phyloP scores from a whole-genome alignment of 2,888 invertebrate genomes.

The Fissipunctia ypsillon region DNA sequence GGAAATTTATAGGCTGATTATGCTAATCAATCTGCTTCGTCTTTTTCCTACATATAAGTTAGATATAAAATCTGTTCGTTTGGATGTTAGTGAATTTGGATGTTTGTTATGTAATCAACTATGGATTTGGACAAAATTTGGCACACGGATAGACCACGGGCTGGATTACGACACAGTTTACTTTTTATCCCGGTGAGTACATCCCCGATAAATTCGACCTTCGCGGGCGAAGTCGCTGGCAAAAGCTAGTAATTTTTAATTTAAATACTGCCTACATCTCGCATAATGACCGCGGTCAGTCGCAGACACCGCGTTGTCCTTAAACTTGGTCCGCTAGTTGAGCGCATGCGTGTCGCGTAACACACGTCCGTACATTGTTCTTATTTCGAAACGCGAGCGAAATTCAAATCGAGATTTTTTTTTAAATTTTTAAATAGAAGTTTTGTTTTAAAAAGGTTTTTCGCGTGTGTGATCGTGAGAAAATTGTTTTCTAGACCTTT shows the following conservation, averaged over 20 bases:
- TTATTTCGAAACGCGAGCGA: constrained; percentile 65
- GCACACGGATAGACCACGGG: background rate
- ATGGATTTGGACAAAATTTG: background rate
- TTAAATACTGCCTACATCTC: constrained; percentile 18
- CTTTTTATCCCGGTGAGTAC: background rate
- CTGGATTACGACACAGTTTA: background rate
- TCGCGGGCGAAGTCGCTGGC: background rate
- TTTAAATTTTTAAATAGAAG: background rate
- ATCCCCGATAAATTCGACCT: background rate
- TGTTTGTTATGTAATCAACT: background rate
- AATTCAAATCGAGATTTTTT: constrained; percentile 39
- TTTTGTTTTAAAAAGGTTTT: background rate
- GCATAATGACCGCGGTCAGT: constrained; percentile 50
- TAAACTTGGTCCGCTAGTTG: constrained; percentile 79
- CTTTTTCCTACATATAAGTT: no score
- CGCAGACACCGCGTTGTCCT: constrained; percentile 72
- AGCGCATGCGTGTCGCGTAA: constrained; percentile 70
- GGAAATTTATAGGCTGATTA: no score
- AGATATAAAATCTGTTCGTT: no score
- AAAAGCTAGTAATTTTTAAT: background rate
- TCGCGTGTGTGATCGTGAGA: background rate
- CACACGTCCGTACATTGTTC: constrained; percentile 70
- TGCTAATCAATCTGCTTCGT: no score
- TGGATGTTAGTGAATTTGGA: background rate
- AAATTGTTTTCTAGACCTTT: background rate